Evolutionary conservation across 2,113 vertebrate species (phyloP), one percentile per base, ranked within the genome.

Genomic region (Atrichornis clamosus): DNA sequence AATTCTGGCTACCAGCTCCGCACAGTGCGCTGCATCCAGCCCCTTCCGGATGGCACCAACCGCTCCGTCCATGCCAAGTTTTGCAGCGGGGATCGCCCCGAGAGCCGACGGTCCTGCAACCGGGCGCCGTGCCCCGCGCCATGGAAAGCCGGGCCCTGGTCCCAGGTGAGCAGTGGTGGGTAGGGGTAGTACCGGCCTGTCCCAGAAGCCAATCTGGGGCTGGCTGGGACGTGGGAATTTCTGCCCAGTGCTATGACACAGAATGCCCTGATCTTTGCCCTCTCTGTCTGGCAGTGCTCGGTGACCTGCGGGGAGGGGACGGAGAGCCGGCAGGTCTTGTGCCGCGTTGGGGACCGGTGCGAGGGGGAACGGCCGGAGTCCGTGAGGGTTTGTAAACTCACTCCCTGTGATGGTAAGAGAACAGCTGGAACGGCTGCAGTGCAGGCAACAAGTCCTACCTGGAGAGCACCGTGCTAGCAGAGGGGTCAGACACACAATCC

Each of bases 141-240:
- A 2, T 99, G 99, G 99, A 99, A 98, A 63, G 98, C 98, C 0
- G 99, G 98, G 10, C 97, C 98, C n/a, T 99, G 99, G 99, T 99
- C 98, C 20, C 98, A 99, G 98, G 99, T 99, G 85, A 91, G 98
- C 9, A 16, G 41, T 6, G 1, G 26, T 1, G 1, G 13, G 3
- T 8, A 15, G 21, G 74, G 92, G 97, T 24, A 4, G 30, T 42
- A 11, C 16, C 1, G 4, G 5, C 19, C 58, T 13, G 26, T 8
- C 15, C 73, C 8, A 2, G 26, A 3, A 46, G 42, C 49, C 8
- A 1, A 18, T 13, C 37, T 23, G 47, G 47, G 35, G 27, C 47
- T 17, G 49, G 21, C 39, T n/a, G 70, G 41, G n/a, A 9, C 53
- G 0, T 1, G 22, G 68, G 44, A 9, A 8, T 39, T 37, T 2